Base-by-base conservation (phyloP, 2,888 invertebrate species). In the Papilio gigon region DNA sequence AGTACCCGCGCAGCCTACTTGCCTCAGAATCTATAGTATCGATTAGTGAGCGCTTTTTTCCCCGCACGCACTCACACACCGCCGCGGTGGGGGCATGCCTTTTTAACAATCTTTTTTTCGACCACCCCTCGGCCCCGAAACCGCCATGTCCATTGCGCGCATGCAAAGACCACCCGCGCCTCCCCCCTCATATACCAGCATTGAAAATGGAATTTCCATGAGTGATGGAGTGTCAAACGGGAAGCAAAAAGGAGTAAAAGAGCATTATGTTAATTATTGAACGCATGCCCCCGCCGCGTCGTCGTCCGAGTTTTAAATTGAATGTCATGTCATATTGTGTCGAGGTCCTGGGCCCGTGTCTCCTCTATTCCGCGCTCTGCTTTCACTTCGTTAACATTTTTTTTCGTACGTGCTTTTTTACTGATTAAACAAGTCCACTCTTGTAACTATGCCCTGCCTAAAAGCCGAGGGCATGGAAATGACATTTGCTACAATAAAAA, bases 151-250 rank as follows among this genome's bases (percentile, higher is more conserved):
- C 91, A 90, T 88, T 86, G 90, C 89, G 89, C 89, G 89, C 87
- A 90, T 91, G 90, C 90, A 90, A 91, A 91, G 90, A 88, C 90
- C 91, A 86, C 89, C 83, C 78, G 79, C 64, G 75, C 71, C 83
- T 86, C 87, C 78, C 84, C 87, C 84, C 87, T 85, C 87, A 84
- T 85, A 87, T 85, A 87, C 84, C 89, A 88, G 88, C 90, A 90
- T 90, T 90, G 90, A 91, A 91, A 92, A 91, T 91, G 92, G 92
- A 91, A 91, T 92, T 92, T 92, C 91, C 92, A 89, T 92, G 92
- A 92, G 90, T 92, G 92, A 92, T 92, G 92, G 91, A 92, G 91
- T 92, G 92, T 91, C 92, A 92, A 91, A 91, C 90, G 90, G 85
- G 86, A 90, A 88, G 87, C 84, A 89, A 91, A 91, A 91, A 90